Evolutionary conservation across 2,113 vertebrate species (phyloP).

Genomic region (Synchiropus splendidus): DNA sequence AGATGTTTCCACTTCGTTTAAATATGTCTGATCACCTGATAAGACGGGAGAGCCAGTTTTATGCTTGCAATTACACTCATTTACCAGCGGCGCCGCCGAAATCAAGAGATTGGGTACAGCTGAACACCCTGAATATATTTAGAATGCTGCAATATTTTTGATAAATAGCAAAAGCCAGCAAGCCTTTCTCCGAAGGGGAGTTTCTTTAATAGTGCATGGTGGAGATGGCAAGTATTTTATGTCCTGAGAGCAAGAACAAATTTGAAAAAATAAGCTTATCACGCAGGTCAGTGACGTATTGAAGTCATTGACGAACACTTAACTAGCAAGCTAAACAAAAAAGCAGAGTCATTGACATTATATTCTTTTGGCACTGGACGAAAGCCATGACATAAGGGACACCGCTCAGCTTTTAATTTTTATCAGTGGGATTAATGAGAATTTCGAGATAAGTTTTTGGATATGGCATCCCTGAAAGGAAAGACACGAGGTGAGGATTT

Average conservation of each 20-base stretch:
- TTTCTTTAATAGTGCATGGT: neutral
- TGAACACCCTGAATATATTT: too few species aligned
- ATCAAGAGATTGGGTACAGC: too few species aligned
- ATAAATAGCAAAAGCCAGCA: neutral
- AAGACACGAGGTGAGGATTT: constrained; percentile 12
- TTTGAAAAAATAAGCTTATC: constrained; percentile 28
- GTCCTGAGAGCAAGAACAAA: neutral
- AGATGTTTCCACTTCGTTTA: too few species aligned
- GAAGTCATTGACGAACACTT: constrained; percentile 8
- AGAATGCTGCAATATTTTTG: too few species aligned
- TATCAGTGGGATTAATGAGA: constrained; percentile 6
- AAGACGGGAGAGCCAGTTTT: too few species aligned
- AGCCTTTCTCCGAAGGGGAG: constrained; percentile 1
- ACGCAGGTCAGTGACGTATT: constrained; percentile 12
- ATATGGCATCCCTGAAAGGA: constrained; percentile 5
- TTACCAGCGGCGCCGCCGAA: too few species aligned
- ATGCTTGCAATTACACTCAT: too few species aligned
- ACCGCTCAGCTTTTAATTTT: constrained; percentile 2
- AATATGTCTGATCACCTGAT: too few species aligned
- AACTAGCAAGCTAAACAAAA: neutral
- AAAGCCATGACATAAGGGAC: neutral
- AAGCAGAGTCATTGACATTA: constrained; percentile 5
- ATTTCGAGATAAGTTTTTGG: constrained; percentile 14
- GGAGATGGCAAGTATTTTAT: neutral
- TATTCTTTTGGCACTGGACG: constrained; percentile 3